Conservation (phyloP, 2,797 vertebrate genomes). For the Chelonia mydas region DNA sequence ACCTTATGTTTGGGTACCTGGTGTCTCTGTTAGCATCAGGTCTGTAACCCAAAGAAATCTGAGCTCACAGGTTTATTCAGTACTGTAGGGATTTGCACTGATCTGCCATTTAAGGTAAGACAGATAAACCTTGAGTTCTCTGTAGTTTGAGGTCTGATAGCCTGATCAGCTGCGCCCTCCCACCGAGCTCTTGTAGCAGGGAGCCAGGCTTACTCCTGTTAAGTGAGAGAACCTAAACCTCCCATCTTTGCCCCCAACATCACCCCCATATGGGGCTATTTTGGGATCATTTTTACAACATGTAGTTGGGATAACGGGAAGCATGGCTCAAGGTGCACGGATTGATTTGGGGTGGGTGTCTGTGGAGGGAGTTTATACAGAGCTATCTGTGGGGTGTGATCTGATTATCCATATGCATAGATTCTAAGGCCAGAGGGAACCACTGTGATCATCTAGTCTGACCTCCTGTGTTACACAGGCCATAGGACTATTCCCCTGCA, state of each 20-base stretch:
- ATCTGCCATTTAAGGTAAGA: not conserved
- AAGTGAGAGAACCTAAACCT: not conserved
- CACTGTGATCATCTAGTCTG: not conserved
- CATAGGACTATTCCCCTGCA: not conserved
- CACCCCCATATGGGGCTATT: not conserved
- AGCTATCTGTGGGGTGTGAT: not conserved
- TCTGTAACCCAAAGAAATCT: not conserved
- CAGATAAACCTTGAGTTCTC: not conserved
- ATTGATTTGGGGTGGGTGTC: not conserved
- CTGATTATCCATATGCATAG: not conserved
- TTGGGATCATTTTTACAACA: not conserved
- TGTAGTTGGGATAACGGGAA: not conserved
- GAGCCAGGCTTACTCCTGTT: not conserved
- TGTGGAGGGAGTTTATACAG: not conserved
- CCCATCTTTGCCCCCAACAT: not conserved
- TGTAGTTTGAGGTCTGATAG: not conserved
- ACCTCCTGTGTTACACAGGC: not conserved
- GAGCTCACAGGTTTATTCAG: not conserved
- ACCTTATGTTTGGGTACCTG: not conserved
- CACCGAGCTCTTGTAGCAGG: not conserved
- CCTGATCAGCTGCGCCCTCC: rapidly evolving
- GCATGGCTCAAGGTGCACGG: rapidly evolving
- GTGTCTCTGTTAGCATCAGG: not conserved
- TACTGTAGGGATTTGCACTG: not conserved
- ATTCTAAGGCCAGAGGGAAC: not conserved